Base-by-base conservation (phyloP, 2,888 invertebrate genomes). In the Barypeithes pellucidus region DNA sequence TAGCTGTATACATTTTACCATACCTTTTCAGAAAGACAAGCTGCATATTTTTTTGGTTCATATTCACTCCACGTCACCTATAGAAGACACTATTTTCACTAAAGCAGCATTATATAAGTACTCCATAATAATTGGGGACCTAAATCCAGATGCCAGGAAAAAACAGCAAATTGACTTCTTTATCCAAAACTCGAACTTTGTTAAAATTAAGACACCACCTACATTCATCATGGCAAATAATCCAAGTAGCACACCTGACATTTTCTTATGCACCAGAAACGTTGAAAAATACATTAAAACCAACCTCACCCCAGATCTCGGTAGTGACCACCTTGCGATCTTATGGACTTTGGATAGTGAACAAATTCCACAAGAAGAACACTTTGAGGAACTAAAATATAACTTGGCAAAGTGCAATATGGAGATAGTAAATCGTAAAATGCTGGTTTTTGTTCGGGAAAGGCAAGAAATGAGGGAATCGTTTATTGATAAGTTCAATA, bases 101-200 rank as follows among this genome's bases (percentile, higher is more conserved):
- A 39, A 39, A 39, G 39, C 39, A n/a, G 39, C 39, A n/a, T 39
- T 39, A n/a, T 39, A 39, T 39, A n/a, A 39, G 8, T n/a, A 39
- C 8, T 39, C 39, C 8, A 12, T 39, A 12, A 39, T 39, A 39
- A 39, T 39, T 39, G 39, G 39, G 8, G 39, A 39, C 39, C 39
- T 39, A 8, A 39, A 39, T 39, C n/a, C 39, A 12, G 8, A 39
- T 39, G n/a, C 9, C 2, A 39, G 39, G n/a, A 39, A 39, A 39
- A 9, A 9, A 8, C 39, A 39, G 39, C 39, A 39, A 39, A 39
- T 39, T 12, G 39, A 39, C 39, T 39, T 39, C 2, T 39, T 39
- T 39, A 39, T 8, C 39, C n/a, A 39, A 3, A 39, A 39, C 9
- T 12, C 39, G 2, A 39, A 39, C n/a, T 8, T 39, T 3, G n/a